Percentiles rank a stretch among this genome's conserved stretches.
Conservation (phyloP, 1,140 invertebrate species). For the Diachasmimorpha longicaudata region DNA sequence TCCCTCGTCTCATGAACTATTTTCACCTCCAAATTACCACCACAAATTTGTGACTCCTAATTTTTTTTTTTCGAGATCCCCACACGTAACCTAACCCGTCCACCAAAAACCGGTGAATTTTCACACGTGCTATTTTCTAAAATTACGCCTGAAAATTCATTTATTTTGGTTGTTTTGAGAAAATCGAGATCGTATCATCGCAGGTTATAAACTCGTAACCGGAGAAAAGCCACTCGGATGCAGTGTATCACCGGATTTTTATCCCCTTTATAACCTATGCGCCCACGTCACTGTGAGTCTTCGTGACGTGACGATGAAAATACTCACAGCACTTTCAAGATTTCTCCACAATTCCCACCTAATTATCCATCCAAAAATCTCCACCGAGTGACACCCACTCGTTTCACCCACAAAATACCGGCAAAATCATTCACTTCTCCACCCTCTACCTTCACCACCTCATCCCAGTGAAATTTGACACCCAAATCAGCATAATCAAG, state of each 20-base stretch:
- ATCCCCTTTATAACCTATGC: conserved; percentile 21
- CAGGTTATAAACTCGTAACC: neutral
- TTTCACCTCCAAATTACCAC: no score
- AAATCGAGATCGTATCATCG: neutral
- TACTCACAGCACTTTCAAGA: conserved; percentile 15
- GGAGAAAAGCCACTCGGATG: neutral
- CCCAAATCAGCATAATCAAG: neutral
- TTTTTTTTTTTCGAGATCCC: neutral
- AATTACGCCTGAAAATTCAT: neutral
- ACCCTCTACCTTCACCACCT: neutral
- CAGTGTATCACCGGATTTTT: neutral
- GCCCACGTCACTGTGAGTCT: conserved; percentile 11
- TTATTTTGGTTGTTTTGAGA: neutral
- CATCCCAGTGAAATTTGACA: neutral
- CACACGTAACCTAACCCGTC: conserved; percentile 10
- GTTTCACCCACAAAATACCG: neutral
- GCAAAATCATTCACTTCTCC: neutral
- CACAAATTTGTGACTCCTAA: neutral
- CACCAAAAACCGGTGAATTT: conserved; percentile 12
- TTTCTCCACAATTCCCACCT: neutral
- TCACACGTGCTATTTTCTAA: neutral
- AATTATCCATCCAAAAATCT: no score
- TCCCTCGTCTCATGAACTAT: no score
- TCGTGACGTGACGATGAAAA: conserved; percentile 25
- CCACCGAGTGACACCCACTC: no score